phyloP scores from a whole-genome alignment of 92 coral and sea anemone genomes.

The Porites rus region DNA sequence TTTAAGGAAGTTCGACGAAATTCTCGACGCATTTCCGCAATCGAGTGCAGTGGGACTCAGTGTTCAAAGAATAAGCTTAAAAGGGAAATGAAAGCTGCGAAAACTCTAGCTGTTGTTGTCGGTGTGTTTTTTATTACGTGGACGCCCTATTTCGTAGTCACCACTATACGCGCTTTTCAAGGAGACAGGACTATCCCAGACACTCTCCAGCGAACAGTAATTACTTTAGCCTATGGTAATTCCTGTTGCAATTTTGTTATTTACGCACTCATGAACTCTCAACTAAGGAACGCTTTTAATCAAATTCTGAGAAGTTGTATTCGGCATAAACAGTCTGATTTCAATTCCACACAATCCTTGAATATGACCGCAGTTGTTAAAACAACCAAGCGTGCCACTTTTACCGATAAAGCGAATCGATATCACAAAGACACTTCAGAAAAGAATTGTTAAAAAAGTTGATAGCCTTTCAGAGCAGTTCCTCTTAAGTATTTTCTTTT shows the following conservation, averaged over 20 bases:
- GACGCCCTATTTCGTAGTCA: conserved; percentile 89
- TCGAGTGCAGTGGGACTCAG: conserved; percentile 32
- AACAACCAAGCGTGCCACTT: not conserved
- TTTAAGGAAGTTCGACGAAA: conserved; percentile 80
- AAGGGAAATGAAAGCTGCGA: conserved; percentile 88
- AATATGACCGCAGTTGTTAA: conserved; percentile 18
- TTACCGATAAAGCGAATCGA: not conserved
- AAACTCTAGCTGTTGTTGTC: conserved; percentile 84
- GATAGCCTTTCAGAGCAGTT: not conserved
- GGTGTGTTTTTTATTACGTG: conserved; percentile 94
- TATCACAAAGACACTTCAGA: conserved; percentile 1
- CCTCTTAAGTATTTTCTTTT: conserved; percentile 1
- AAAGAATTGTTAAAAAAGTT: not conserved
- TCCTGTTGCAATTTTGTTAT: conserved; percentile 89
- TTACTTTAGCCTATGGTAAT: conserved; percentile 84
- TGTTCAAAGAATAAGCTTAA: conserved; percentile 41
- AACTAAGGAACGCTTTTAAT: conserved; percentile 77
- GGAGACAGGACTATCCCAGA: conserved; percentile 58
- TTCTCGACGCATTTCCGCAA: conserved; percentile 69
- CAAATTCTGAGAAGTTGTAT: conserved; percentile 62
- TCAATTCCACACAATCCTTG: conserved; percentile 19
- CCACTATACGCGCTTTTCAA: conserved; percentile 79
- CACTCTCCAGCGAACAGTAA: conserved; percentile 61
- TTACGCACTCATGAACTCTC: conserved; percentile 88
- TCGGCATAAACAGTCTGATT: not conserved